Evolutionary conservation across 2,113 vertebrate genomes (phyloP).

Genomic region (Callorhinus ursinus): DNA sequence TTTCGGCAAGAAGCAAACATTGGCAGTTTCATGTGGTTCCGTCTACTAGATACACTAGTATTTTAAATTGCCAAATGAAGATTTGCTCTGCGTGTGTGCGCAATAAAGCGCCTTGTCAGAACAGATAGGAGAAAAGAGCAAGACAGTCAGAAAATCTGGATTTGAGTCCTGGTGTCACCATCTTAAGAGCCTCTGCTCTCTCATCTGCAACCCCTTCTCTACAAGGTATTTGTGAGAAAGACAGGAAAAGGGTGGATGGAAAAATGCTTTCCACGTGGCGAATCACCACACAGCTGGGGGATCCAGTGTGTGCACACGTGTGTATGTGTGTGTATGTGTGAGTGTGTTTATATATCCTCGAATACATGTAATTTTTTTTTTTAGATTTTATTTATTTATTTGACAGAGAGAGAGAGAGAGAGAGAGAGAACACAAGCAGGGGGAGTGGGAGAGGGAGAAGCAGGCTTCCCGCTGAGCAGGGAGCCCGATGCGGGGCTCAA

Average conservation of each 20-base stretch:
- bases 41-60: not conserved
- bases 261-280: not conserved
- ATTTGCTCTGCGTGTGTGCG: not conserved
- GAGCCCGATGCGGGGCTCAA: no score
- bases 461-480: no score
- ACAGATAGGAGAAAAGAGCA: not conserved
- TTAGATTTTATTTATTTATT: no score
- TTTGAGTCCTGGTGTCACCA: not conserved
- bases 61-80: conserved; percentile 38
- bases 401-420: no score
- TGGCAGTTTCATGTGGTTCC: not conserved
- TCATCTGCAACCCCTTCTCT: not conserved
- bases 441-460: no score
- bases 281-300: not conserved
- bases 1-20: not conserved
- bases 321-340: not conserved
- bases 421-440: no score
- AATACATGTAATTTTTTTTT: not conserved
- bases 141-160: not conserved
- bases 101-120: not conserved
- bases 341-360: not conserved
- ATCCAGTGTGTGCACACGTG: not conserved
- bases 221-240: not conserved
- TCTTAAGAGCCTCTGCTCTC: not conserved
- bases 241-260: not conserved